Base-by-base conservation (phyloP, 23 tunicate species). In the Trididemnum clinides region DNA sequence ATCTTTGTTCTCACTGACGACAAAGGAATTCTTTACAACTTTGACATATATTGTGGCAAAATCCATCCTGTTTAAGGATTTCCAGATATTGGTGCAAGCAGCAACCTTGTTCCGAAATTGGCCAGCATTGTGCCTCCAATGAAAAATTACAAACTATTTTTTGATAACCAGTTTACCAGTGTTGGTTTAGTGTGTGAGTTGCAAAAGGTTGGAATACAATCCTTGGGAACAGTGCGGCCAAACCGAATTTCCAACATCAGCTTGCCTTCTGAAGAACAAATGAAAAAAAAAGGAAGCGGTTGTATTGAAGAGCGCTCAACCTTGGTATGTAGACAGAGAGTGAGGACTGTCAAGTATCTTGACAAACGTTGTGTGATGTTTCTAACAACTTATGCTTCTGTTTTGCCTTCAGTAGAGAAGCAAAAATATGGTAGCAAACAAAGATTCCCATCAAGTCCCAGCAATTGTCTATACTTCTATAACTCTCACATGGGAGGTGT, bases 221-320 rank as follows among this genome's bases (percentile, higher is more conserved):
- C 23, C 25, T 62, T 62, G 69, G 69, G 25, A n/a, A 62, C 69
- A 12, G 69, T 62, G 6, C 69, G 69, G 23, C 25, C 69, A 62
- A 62, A 62, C n/a, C 15, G 69, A 62, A 23, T 62, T 12, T 23
- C 69, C 4, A 62, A 62, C 25, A 62, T 62, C 69, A 62, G 69
- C 25, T n/a, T 62, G 5, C 69, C 69, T 5, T 4, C 23, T n/a
- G 69, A 62, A 62, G n/a, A 23, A 12, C 23, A 62, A n/a, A 62
- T 62, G 69, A 62, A 62, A n/a, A 62, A 62, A n/a, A 62, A 62
- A n/a, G 69, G 69, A 62, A 62, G 25, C 6, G 69, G 69, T 12
- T 4, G n/a, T 6, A 12, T 19, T n/a, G 69, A n/a, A 62, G 69
- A 62, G n/a, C 69, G 69, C 69, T 62, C 69, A 20, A 62, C 69